Conservation (phyloP, 2,888 invertebrate genomes). For the Ariolimax columbianus region DNA sequence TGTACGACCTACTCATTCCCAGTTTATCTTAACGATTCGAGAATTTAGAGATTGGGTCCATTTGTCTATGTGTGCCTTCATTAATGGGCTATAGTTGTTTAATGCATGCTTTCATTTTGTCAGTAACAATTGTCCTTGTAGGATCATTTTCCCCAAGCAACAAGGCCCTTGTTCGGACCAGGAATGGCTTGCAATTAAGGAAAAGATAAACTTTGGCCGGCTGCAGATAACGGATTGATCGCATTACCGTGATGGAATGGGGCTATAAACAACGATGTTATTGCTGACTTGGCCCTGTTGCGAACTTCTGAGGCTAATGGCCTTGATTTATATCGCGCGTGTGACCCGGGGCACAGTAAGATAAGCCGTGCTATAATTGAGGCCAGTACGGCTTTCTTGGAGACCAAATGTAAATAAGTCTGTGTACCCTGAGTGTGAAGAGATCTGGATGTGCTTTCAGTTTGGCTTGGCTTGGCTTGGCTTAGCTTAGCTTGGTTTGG, state of each 20-base stretch:
- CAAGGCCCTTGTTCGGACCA: not conserved
- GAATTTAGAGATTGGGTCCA: too few relatives aligned
- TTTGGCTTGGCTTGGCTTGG: too few relatives aligned
- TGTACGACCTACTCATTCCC: too few relatives aligned
- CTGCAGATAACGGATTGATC: not conserved
- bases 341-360: not conserved
- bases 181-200: not conserved
- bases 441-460: too few relatives aligned
- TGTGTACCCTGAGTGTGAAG: not conserved
- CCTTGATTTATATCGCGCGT: not conserved
- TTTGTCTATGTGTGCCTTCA: not conserved
- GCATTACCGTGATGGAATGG: not conserved
- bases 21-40: too few relatives aligned
- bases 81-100: not conserved
- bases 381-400: not conserved
- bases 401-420: not conserved
- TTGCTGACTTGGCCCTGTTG: not conserved
- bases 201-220: not conserved
- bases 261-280: not conserved
- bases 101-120: not conserved
- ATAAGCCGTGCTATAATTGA: not conserved
- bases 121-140: not conserved
- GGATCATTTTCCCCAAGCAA: not conserved
- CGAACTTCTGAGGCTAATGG: not conserved
- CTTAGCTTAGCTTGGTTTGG: too few relatives aligned